Conservation (phyloP, 2,113 vertebrate species). For the Psammodynastes pulverulentus region DNA sequence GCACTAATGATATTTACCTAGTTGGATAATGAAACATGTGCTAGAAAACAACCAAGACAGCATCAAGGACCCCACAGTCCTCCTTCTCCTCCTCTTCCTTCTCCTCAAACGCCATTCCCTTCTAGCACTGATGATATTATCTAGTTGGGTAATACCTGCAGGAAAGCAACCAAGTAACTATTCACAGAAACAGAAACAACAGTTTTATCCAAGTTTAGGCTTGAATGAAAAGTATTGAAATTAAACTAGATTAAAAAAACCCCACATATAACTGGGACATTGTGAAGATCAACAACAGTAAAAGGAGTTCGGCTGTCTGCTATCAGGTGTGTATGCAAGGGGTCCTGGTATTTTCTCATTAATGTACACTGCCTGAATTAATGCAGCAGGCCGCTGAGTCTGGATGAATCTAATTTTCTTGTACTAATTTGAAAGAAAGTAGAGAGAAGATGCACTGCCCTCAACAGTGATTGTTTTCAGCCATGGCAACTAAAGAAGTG, state of each 20-base stretch:
- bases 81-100: too few relatives aligned
- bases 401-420: background rate
- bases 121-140: background rate
- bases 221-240: background rate
- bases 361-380: background rate
- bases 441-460: background rate
- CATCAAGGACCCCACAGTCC: too few relatives aligned
- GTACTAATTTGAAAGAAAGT: background rate
- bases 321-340: background rate
- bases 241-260: background rate
- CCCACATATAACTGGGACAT: background rate
- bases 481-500: background rate
- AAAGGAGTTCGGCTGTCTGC: background rate
- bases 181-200: background rate
- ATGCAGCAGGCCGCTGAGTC: background rate
- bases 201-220: background rate
- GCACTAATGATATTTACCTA: too few relatives aligned
- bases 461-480: background rate
- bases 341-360: background rate
- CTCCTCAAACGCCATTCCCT: background rate
- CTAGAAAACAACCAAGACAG: too few relatives aligned
- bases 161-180: background rate
- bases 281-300: background rate
- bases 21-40: too few relatives aligned
- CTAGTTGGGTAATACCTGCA: background rate